A percentile compares a stretch with the other conserved stretches of the same genome.
Conservation (phyloP, 2,113 vertebrate genomes). For the Podocnemis expansa region DNA sequence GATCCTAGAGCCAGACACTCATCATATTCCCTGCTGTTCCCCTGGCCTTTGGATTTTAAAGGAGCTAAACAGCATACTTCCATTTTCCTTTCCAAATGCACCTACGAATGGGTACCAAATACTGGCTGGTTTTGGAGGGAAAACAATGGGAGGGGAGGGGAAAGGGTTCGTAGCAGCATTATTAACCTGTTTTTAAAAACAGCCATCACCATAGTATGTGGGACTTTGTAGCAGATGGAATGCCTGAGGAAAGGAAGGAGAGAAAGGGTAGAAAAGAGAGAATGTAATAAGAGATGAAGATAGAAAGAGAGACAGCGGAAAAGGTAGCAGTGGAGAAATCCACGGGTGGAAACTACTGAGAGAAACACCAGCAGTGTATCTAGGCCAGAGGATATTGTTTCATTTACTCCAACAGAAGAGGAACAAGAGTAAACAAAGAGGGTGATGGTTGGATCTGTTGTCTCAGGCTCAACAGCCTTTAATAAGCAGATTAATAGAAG, state of each 20-base stretch:
- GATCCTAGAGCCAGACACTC: not conserved
- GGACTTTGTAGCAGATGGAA: not conserved
- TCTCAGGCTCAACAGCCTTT: not conserved
- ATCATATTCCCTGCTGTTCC: not conserved
- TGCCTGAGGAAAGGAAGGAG: not conserved
- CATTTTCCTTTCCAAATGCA: not conserved
- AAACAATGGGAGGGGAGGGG: not conserved
- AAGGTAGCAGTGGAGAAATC: not conserved
- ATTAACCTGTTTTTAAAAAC: not conserved
- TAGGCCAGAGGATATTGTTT: constrained; percentile 13
- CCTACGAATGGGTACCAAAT: not conserved
- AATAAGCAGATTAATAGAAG: not conserved
- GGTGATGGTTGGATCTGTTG: accelerated
- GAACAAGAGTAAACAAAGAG: not conserved
- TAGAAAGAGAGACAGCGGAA: not conserved
- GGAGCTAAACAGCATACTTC: not conserved
- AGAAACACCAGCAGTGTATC: constrained; percentile 2
- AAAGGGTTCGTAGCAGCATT: not conserved
- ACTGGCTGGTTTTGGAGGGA: not conserved
- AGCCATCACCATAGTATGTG: not conserved
- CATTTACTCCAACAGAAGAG: not conserved
- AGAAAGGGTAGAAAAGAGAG: not conserved
- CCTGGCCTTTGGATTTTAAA: not conserved
- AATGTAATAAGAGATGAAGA: not conserved
- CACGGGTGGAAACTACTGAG: not conserved